Evolutionary conservation across 2,888 invertebrate genomes (phyloP).

Genomic region (Rapana venosa): DNA sequence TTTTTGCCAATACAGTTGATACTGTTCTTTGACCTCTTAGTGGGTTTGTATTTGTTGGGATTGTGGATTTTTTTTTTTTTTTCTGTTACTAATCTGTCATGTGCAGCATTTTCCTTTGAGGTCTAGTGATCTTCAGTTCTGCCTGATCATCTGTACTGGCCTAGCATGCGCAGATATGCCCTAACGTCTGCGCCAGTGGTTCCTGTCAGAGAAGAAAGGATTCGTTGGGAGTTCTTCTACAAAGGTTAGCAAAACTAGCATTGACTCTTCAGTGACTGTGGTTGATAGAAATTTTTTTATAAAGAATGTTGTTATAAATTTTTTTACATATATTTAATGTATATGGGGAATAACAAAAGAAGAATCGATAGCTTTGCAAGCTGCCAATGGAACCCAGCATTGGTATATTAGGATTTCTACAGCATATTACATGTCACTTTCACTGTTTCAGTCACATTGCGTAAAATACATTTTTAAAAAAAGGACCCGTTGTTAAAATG

Average conservation of each 20-base stretch:
- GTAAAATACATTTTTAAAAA: no score
- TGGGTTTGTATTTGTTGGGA: background rate
- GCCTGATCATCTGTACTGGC: slow-evolving; percentile 79
- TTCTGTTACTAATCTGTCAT: background rate
- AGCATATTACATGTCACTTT: no score
- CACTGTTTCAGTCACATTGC: no score
- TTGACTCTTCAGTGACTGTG: background rate
- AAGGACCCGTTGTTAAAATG: no score
- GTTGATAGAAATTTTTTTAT: no score
- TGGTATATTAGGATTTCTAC: no score
- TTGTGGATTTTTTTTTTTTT: background rate
- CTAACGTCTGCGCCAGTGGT: slow-evolving; percentile 78
- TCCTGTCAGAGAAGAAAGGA: slow-evolving; percentile 79
- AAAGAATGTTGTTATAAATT: no score
- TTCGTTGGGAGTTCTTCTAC: slow-evolving; percentile 79
- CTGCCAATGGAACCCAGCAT: no score
- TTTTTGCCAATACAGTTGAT: no score
- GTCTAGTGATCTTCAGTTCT: slow-evolving; percentile 78
- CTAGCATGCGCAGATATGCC: slow-evolving; percentile 79
- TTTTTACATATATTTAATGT: no score
- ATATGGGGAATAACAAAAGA: no score
- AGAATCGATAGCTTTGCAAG: no score
- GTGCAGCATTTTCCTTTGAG: slow-evolving; percentile 79
- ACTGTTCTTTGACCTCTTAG: background rate
- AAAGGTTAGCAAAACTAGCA: slow-evolving; percentile 78